Base-by-base conservation (phyloP, 2,113 vertebrate species). In the Sphaerodactylus townsendi region DNA sequence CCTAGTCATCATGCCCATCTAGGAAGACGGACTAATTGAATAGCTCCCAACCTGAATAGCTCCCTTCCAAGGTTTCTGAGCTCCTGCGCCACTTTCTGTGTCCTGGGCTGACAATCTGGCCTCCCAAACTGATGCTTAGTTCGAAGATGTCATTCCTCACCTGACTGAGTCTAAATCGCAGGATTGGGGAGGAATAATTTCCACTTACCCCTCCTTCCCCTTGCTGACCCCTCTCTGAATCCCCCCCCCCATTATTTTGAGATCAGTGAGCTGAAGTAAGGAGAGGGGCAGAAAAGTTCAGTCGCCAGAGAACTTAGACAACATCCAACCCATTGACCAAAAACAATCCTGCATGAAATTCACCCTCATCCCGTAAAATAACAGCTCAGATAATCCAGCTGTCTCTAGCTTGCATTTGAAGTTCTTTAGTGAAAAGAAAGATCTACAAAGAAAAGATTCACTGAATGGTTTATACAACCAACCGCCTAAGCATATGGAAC, bases 31-130 rank as follows among this genome's bases (percentile, higher is more conserved):
- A 96, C 95, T 97, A 97, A 97, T 97, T 97, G 97, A 97, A 97
- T 97, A 97, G 72, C 64, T 69, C 37, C 96, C 96, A n/a, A n/a
- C n/a, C n/a, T 97, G 97, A 97, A 97, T 97, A 97, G 72, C 64
- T 69, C 37, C 96, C 96, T 96, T 95, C 74, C 96, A 96, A 96
- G 96, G 95, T 95, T 95, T 96, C 95, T 95, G 96, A 96, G 96
- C 96, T 96, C 93, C 66, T 72, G 93, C 95, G 37, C 93, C 94
- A 93, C 90, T 92, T 91, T 89, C 93, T 93, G 91, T 23, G 65
- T 41, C 56, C 25, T 62, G 79, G 21, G 21, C 28, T 69, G 48
- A 15, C 72, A 62, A 65, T 39, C 76, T 39, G 72, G 14, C 59
- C 23, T 46, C 59, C 68, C 41, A 33, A 66, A 23, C 25, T 23